Evolutionary conservation across 2,888 invertebrate genomes (phyloP).

Genomic region (Entomobrya proxima): DNA sequence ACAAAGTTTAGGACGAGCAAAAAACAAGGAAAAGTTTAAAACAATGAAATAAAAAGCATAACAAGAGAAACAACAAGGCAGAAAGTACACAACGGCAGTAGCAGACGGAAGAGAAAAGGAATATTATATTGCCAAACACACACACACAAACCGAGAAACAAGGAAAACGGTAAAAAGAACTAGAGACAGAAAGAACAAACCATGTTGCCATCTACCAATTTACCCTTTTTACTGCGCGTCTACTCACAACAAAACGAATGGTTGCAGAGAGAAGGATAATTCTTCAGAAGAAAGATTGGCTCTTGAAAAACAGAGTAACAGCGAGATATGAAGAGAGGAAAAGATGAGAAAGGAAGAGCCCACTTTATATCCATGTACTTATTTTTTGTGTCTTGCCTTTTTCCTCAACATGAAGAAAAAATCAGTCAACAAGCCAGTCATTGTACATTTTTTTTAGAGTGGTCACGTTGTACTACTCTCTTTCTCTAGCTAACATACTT

Average conservation of each 20-base stretch:
- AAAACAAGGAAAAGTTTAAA: conserved; percentile 17
- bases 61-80: background rate
- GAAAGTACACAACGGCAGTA: background rate
- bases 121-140: background rate
- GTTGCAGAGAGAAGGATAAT: background rate
- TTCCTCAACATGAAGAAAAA: background rate
- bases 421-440: conserved; percentile 8
- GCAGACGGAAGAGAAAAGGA: background rate
- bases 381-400: too few species aligned
- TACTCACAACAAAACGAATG: background rate
- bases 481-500: background rate
- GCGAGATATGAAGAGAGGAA: too few species aligned
- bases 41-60: too few species aligned
- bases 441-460: background rate
- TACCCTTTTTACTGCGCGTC: background rate
- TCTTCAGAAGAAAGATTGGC: background rate
- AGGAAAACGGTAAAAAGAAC: too few species aligned
- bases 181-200: background rate
- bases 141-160: background rate
- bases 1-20: conserved; percentile 9
- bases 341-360: background rate
- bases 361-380: background rate
- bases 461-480: background rate
- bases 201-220: background rate
- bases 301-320: too few species aligned